These are phyloP conservation scores for Lordiphosa mommai DNA, from an alignment of 1,140 invertebrate species.

Conservation along the genomic window DNA sequence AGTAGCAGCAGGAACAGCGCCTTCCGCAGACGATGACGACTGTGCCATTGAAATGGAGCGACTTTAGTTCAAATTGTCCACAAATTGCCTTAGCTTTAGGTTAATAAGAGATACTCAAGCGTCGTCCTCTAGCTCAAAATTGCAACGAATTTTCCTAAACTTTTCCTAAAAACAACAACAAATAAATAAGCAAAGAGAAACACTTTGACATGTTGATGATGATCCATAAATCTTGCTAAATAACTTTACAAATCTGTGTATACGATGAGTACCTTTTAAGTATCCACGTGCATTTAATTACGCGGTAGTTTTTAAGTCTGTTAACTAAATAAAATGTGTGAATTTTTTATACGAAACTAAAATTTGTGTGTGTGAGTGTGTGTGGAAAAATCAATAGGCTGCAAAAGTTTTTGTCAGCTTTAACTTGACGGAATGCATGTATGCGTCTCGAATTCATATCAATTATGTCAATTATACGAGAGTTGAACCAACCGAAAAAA, in stretches of 20 bases:
- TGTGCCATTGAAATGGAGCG: slow-evolving; percentile 63
- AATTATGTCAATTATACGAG: slow-evolving; percentile 66
- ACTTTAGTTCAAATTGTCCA: slow-evolving; percentile 22
- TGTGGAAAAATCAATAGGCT: slow-evolving; percentile 50
- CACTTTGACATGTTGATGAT: background rate
- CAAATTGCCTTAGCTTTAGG: background rate
- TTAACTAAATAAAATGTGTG: slow-evolving; percentile 24
- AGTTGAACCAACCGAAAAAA: slow-evolving; percentile 8
- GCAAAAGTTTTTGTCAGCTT: slow-evolving; percentile 4
- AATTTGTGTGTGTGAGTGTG: slow-evolving; percentile 1
- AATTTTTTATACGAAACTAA: slow-evolving; percentile 23
- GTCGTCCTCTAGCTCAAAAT: background rate
- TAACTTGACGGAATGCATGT: background rate
- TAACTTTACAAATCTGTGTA: slow-evolving; percentile 17
- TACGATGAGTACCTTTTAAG: slow-evolving; percentile 14
- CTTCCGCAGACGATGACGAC: slow-evolving; percentile 15
- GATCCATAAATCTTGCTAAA: slow-evolving; percentile 6
- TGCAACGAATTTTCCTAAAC: slow-evolving; percentile 12
- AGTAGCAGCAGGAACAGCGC: background rate
- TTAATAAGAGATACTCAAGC: background rate
- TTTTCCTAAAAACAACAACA: too few species aligned
- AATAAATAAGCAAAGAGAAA: too few species aligned
- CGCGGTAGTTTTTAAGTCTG: slow-evolving; percentile 42
- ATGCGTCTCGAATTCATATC: slow-evolving; percentile 33
- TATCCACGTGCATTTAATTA: slow-evolving; percentile 63